Evolutionary conservation across 2,113 vertebrate genomes (phyloP).

Genomic region (Eudyptes chrysolophus): DNA sequence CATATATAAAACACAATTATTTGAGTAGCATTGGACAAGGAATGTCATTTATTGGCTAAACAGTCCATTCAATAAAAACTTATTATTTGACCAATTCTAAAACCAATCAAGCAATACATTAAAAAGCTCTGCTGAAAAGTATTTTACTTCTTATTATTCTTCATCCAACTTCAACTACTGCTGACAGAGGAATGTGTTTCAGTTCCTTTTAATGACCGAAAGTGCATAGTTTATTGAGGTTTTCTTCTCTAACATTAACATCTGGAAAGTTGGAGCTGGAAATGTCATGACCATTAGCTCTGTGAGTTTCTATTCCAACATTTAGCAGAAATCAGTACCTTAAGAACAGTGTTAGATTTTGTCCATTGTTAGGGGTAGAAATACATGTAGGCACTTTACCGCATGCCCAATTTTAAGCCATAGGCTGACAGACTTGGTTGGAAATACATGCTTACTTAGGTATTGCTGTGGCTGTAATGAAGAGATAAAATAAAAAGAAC

Average conservation of each 20-base stretch:
- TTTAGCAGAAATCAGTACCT: not conserved
- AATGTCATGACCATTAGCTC: not conserved
- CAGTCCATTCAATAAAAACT: not conserved
- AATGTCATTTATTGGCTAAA: not conserved
- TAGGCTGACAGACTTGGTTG: not conserved
- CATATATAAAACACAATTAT: not conserved
- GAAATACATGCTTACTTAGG: not conserved
- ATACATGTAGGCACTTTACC: not conserved
- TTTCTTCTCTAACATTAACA: not conserved
- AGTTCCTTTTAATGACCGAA: not conserved
- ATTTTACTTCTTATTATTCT: not conserved
- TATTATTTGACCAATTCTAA: not conserved
- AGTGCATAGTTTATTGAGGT: not conserved
- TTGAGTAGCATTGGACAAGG: not conserved
- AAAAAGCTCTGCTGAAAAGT: not conserved
- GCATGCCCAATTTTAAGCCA: not conserved
- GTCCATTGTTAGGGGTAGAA: not conserved
- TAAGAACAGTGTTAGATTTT: not conserved
- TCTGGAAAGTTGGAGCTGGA: not conserved
- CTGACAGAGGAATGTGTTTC: not conserved
- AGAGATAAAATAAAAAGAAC: not conserved
- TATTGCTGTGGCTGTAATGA: not conserved
- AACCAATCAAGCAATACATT: not conserved
- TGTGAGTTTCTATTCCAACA: not conserved
- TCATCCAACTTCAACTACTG: not conserved